A percentile compares a stretch with the other conserved stretches of the same genome.
phyloP scores from a whole-genome alignment of 2,113 vertebrate genomes.

The Trematomus loennbergii region DNA sequence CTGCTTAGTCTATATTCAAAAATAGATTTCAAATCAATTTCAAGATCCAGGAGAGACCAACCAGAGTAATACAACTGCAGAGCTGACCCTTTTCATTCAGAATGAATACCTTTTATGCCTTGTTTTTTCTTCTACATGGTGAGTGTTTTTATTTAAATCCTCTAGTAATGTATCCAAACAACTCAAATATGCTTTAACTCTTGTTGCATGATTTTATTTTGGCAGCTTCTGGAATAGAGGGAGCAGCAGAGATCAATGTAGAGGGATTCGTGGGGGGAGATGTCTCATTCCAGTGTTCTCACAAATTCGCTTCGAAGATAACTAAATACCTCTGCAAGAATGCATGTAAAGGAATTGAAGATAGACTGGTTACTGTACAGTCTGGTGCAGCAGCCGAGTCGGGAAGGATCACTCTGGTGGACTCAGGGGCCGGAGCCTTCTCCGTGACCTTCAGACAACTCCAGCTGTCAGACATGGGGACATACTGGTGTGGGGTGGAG shows the following conservation, averaged over 20 bases:
- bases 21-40: not conserved
- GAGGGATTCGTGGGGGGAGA: conserved; percentile 36
- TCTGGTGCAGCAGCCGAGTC: rapidly evolving
- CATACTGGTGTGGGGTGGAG: conserved; percentile 60
- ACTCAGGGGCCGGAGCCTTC: conserved; percentile 41
- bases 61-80: not conserved
- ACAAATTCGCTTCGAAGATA: not conserved
- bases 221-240: conserved; percentile 24
- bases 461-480: conserved; percentile 51
- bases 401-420: conserved; percentile 37
- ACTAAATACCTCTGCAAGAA: conserved; percentile 68
- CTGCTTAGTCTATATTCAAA: not conserved
- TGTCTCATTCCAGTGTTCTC: conserved; percentile 54
- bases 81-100: not conserved
- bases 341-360: not conserved
- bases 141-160: not conserved
- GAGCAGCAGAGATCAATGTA: not conserved
- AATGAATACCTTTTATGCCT: conserved; percentile 46
- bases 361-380: conserved; percentile 30
- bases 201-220: not conserved
- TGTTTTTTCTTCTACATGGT: conserved; percentile 55
- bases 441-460: conserved; percentile 58
- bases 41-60: not conserved
- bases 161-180: rapidly evolving
- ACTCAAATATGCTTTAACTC: not conserved